Evolutionary conservation across 2,888 invertebrate genomes (phyloP).

Genomic region (Mythimna pallens): DNA sequence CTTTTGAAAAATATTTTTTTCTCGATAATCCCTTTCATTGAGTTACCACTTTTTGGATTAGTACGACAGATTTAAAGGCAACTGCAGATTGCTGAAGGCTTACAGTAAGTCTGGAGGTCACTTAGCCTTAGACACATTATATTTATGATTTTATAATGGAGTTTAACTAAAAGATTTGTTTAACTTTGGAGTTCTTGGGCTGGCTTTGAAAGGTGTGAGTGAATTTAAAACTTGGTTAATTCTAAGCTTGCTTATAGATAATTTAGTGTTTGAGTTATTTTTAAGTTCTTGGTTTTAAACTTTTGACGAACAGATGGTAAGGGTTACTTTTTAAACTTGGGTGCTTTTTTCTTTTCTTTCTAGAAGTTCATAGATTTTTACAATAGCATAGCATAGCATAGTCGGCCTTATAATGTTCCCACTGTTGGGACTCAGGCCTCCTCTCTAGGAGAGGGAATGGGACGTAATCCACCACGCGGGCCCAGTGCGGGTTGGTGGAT

Average conservation of each 20-base stretch:
- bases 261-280: conserved; percentile 6
- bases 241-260: conserved; percentile 9
- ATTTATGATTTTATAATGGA: conserved; percentile 54
- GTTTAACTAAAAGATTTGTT: conserved; percentile 42
- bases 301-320: background rate
- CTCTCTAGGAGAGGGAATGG: too few species aligned
- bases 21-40: too few species aligned
- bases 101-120: conserved; percentile 53
- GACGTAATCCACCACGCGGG: too few species aligned
- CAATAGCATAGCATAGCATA: too few species aligned
- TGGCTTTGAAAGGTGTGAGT: conserved; percentile 38
- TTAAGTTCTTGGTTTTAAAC: background rate
- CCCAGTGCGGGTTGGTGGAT: too few species aligned
- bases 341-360: background rate
- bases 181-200: conserved; percentile 30
- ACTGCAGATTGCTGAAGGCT: conserved; percentile 27
- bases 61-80: conserved; percentile 1
- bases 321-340: background rate
- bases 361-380: background rate
- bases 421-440: too few species aligned
- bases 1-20: too few species aligned
- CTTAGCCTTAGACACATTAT: conserved; percentile 7
- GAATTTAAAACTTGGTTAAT: conserved; percentile 43
- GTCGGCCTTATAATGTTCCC: too few species aligned
- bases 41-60: too few species aligned